These are phyloP conservation scores for Ochlodes sylvanus DNA, from an alignment of 2,888 invertebrate genomes.

Conservation along the genomic window DNA sequence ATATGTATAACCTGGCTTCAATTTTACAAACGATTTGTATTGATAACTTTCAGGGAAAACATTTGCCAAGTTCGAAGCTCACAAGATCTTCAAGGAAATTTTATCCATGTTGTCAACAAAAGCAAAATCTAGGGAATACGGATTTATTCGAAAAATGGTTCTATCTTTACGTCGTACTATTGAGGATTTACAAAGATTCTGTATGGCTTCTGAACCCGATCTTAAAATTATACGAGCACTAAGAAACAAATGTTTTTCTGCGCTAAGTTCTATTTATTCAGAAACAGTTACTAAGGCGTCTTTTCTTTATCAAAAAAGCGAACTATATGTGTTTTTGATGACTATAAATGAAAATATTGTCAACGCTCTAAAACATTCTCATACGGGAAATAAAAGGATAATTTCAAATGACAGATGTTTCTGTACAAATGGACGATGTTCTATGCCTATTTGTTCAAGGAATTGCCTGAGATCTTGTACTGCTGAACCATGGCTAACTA, in stretches of 20 bases:
- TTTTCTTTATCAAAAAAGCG: constrained; percentile 50
- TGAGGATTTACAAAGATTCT: constrained; percentile 52
- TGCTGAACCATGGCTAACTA: constrained; percentile 57
- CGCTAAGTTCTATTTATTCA: constrained; percentile 56
- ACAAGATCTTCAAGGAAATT: constrained; percentile 53
- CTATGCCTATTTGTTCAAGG: constrained; percentile 55
- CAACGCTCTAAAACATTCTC: constrained; percentile 61
- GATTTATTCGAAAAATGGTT: constrained; percentile 49
- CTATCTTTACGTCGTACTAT: constrained; percentile 50
- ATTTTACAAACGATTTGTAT: neutral
- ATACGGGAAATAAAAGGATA: constrained; percentile 63
- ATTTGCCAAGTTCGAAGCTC: constrained; percentile 58
- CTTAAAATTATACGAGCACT: constrained; percentile 46
- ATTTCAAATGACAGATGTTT: constrained; percentile 56
- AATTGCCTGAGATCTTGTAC: constrained; percentile 60
- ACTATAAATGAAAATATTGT: constrained; percentile 59
- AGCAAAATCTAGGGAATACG: constrained; percentile 49
- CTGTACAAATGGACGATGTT: constrained; percentile 59
- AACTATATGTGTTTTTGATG: constrained; percentile 54
- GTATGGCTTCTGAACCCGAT: constrained; percentile 48
- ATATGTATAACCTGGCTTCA: neutral
- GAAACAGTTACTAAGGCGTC: constrained; percentile 47
- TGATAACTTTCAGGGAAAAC: constrained; percentile 50
- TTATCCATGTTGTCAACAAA: constrained; percentile 54
- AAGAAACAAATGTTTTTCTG: constrained; percentile 57